These are phyloP conservation scores for Sebastes wilsoni DNA, from an alignment of 2,797 vertebrate genomes.

Conservation along the genomic window DNA sequence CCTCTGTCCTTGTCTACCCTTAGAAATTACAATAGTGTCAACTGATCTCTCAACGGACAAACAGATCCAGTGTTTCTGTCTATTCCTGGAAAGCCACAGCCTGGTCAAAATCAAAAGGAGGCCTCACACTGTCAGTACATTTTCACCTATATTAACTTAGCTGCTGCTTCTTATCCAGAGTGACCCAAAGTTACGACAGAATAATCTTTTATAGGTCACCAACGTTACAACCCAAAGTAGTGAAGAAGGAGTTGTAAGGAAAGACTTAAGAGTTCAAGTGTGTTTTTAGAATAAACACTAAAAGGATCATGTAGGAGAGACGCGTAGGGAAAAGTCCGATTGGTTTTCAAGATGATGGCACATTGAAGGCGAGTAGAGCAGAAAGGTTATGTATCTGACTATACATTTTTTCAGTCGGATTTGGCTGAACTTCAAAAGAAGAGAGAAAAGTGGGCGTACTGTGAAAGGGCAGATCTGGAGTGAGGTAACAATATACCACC, in stretches of 20 bases:
- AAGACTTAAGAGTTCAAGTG: background rate
- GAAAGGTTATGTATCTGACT: background rate
- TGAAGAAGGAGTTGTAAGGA: background rate
- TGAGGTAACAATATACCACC: slow-evolving; percentile 40
- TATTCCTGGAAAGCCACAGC: background rate
- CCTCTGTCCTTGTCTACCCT: background rate
- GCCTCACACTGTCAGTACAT: background rate
- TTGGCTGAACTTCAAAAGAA: slow-evolving; percentile 31
- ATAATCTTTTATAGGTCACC: background rate
- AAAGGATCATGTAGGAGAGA: background rate
- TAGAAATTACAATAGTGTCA: slow-evolving; percentile 6
- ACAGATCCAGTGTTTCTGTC: background rate
- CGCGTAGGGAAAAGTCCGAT: background rate
- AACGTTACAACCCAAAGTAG: background rate
- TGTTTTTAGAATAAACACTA: background rate
- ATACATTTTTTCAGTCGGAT: slow-evolving; percentile 15
- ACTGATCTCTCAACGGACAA: background rate
- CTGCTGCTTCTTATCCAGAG: background rate
- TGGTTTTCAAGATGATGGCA: background rate
- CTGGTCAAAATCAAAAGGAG: background rate
- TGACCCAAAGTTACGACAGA: background rate
- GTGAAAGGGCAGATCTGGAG: slow-evolving; percentile 32
- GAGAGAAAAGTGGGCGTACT: slow-evolving; percentile 15
- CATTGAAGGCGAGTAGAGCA: background rate
- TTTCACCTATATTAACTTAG: background rate